These are phyloP conservation scores for Musca domestica DNA, from an alignment of 1,140 invertebrate species.

Conservation along the genomic window DNA sequence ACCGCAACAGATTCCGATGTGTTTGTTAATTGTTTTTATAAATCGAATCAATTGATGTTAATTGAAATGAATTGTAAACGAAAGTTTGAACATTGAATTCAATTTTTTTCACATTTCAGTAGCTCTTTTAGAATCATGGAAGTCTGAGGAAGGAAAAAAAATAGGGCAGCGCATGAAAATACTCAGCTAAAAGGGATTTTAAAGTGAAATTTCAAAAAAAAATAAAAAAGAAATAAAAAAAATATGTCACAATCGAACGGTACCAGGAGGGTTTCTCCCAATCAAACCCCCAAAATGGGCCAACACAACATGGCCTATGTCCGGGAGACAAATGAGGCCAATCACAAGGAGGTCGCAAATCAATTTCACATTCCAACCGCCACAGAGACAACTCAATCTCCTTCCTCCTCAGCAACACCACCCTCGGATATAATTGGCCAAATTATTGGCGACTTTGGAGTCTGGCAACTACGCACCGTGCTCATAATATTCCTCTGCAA, in stretches of 20 bases:
- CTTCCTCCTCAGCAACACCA: not conserved
- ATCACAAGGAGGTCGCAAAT: not conserved
- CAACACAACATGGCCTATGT: constrained; percentile 5
- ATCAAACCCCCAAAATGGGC: not conserved
- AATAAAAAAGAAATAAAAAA: not conserved
- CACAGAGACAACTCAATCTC: not conserved
- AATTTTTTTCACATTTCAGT: not conserved
- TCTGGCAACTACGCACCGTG: constrained; percentile 53
- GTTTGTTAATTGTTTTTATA: constrained; percentile 6
- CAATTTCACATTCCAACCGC: not conserved
- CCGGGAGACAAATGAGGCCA: not conserved
- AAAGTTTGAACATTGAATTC: not conserved
- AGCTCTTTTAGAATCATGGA: not conserved
- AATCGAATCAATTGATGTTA: constrained; percentile 6
- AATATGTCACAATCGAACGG: not conserved
- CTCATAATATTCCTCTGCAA: constrained; percentile 54
- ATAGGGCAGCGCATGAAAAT: no score
- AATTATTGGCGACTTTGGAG: constrained; percentile 52
- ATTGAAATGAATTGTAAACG: not conserved
- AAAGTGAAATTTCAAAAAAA: not conserved
- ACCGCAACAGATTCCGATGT: not conserved
- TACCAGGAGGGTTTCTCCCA: not conserved
- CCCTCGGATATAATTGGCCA: constrained; percentile 42
- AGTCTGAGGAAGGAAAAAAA: not conserved
- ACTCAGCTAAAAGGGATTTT: no score